Conservation (phyloP, 2,113 vertebrate species). For the Seriola dumerili region DNA sequence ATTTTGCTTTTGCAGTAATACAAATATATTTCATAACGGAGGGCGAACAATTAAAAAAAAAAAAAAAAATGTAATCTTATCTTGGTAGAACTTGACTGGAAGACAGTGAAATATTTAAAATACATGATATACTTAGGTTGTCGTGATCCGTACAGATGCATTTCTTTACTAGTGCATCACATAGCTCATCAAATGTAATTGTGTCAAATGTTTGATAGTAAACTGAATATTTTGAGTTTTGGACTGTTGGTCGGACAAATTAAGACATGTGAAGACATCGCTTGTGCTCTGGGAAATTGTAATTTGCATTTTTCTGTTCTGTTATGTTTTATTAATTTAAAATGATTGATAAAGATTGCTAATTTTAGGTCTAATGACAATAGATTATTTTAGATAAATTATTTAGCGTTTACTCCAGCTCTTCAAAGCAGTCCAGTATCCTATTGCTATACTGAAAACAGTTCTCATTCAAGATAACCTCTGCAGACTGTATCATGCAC, state of each 20-base stretch:
- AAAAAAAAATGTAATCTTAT: neutral
- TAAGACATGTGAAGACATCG: neutral
- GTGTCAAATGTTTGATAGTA: neutral
- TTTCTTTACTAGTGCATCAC: neutral
- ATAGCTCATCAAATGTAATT: no score
- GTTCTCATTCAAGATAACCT: slow-evolving; percentile 28
- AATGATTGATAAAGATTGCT: no score
- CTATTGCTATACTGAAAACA: neutral
- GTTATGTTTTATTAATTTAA: neutral
- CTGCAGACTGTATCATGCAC: slow-evolving; percentile 24
- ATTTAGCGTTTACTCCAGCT: neutral
- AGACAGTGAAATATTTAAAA: neutral
- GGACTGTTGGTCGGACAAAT: neutral
- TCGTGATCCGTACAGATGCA: neutral
- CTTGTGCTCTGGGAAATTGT: no score
- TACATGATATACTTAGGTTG: neutral
- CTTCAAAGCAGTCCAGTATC: neutral
- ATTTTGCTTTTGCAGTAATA: neutral
- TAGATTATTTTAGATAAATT: neutral
- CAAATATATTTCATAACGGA: slow-evolving; percentile 3
- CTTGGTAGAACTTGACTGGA: neutral
- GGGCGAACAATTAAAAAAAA: neutral
- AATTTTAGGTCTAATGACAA: no score
- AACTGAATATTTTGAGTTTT: no score
- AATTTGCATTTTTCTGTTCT: no score